Percentiles rank a stretch among this genome's conserved stretches.
phyloP scores from a whole-genome alignment of 2,888 invertebrate species.

The Cephus nigrinus region DNA sequence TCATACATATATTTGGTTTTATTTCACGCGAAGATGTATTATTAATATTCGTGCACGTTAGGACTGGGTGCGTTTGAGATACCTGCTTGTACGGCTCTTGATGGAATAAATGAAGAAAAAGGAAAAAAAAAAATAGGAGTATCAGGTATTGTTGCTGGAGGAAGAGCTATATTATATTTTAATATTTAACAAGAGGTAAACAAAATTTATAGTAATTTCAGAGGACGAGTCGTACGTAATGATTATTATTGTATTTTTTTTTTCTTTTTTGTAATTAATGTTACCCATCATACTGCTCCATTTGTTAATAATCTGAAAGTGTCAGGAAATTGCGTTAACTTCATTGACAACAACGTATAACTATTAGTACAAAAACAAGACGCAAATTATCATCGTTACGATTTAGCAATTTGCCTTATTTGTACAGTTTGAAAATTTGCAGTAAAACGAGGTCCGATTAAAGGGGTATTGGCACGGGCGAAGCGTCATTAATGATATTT shows the following conservation, averaged over 20 bases:
- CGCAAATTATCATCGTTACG: slow-evolving; percentile 25
- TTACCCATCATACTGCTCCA: background rate
- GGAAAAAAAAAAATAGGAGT: background rate
- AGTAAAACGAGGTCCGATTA: background rate
- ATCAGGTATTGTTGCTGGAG: background rate
- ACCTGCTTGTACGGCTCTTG: background rate
- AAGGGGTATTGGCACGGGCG: background rate
- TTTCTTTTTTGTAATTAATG: background rate
- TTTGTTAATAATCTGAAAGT: background rate
- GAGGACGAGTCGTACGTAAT: background rate
- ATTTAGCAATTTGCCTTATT: slow-evolving; percentile 29
- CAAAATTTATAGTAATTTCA: background rate
- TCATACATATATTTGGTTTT: background rate
- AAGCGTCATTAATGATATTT: background rate
- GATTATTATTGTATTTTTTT: background rate
- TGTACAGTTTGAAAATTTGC: slow-evolving; percentile 24
- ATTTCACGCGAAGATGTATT: background rate
- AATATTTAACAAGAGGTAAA: background rate
- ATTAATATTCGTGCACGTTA: background rate
- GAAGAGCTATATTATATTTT: background rate
- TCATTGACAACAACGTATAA: slow-evolving; percentile 9
- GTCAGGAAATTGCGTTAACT: slow-evolving; percentile 5
- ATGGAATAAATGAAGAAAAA: background rate
- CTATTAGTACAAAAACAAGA: slow-evolving; percentile 31
- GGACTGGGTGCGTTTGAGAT: background rate